These are phyloP conservation scores for Thumatha senex DNA, from an alignment of 2,888 invertebrate genomes.

Conservation along the genomic window DNA sequence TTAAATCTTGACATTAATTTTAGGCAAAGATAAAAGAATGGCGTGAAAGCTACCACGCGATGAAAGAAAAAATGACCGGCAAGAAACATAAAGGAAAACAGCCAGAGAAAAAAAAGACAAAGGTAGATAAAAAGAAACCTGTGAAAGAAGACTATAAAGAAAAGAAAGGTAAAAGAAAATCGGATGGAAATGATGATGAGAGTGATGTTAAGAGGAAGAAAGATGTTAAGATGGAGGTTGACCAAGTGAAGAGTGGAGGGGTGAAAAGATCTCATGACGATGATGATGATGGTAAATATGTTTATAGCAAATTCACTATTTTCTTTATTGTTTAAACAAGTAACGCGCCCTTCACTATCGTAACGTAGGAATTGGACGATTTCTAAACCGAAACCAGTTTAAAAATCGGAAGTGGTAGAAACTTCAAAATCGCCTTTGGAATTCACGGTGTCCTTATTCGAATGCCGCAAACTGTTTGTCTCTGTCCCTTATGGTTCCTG, in stretches of 20 bases:
- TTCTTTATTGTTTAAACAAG: too few relatives aligned
- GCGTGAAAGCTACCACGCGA: constrained; percentile 68
- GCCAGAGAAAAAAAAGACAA: constrained; percentile 55
- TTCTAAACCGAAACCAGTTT: too few relatives aligned
- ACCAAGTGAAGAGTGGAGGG: constrained; percentile 44
- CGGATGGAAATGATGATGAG: constrained; percentile 39
- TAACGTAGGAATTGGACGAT: too few relatives aligned
- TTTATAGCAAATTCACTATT: too few relatives aligned
- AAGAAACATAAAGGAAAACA: constrained; percentile 63
- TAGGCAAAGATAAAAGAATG: constrained; percentile 69
- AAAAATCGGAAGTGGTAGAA: too few relatives aligned
- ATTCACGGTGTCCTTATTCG: too few relatives aligned
- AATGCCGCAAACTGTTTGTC: too few relatives aligned
- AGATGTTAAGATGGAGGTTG: constrained; percentile 41
- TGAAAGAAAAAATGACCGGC: constrained; percentile 72
- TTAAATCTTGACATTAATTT: constrained; percentile 2
- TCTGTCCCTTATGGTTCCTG: too few relatives aligned
- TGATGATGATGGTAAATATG: constrained; percentile 21
- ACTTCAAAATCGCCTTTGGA: too few relatives aligned
- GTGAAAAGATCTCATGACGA: constrained; percentile 62
- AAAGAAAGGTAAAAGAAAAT: constrained; percentile 67
- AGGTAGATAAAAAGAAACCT: constrained; percentile 53
- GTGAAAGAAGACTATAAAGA: constrained; percentile 50
- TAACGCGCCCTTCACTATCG: too few relatives aligned
- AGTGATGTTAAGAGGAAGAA: constrained; percentile 31